Evolutionary conservation across 1,140 invertebrate species (phyloP), one percentile per base, ranked within the genome.

Genomic region (Diplogasteroides magnus): DNA sequence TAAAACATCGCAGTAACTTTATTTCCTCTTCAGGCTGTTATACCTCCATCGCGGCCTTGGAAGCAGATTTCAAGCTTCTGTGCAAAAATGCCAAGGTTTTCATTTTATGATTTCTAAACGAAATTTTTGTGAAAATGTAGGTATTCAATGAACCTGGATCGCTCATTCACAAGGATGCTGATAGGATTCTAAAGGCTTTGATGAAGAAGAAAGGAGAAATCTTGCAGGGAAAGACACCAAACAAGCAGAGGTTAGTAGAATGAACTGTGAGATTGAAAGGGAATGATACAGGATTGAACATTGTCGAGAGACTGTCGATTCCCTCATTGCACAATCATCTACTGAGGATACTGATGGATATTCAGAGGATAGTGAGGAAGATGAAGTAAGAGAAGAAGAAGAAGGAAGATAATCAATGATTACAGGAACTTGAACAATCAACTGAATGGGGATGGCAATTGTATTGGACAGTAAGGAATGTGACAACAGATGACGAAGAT

Each of bases 111-210:
- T 48, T 11, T 48, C 19, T 48, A 19, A 48, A 48, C 19, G 19
- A 48, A 48, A 6, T 11, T 48, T 11, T 48, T 48, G 6, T 48
- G 6, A 48, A 48, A 48, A 48, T 48, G 37, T 19, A 48, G 37
- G 37, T 48, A 11, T 48, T 96, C 80, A 98, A 98, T 84, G 94
- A 97, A 82, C 92, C 95, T 0, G 92, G 93, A 0, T 97, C 94
- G 1, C 89, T 90, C 82, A 96, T 98, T 76, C 97, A 97, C 81
- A 96, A 94, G 82, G 87, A 83, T 66, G 79, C 78, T 13, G 28
- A 56, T 19, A 68, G 27, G 27, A 56, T 68, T n/a, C 23, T 62
- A 6, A 48, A 65, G 25, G n/a, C 28, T n/a, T 55, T 31, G n/a
- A n/a, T n/a, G n/a, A n/a, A n/a, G n/a, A n/a, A n/a, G n/a, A n/a